Percentiles rank a stretch among this genome's conserved stretches.
Conservation (phyloP, 2,113 vertebrate species). For the Mus musculus region DNA sequence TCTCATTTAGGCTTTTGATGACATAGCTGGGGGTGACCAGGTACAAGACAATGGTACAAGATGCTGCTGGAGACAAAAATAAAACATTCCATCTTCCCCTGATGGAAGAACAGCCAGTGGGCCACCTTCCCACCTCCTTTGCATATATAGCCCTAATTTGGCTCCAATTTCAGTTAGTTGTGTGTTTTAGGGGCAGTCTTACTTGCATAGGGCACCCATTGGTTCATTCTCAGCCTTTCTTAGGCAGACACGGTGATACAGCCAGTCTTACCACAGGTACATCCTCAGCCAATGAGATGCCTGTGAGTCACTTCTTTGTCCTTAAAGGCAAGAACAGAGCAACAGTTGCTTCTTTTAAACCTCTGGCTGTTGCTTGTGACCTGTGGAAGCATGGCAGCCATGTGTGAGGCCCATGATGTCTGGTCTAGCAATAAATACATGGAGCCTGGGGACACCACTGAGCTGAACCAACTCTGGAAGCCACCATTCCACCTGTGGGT, state of each 20-base stretch:
- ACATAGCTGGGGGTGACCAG: not conserved
- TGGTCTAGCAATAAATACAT: not conserved
- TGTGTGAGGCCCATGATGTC: fast-evolving
- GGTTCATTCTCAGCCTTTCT: not conserved
- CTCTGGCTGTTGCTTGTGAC: not conserved
- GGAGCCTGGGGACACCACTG: not conserved
- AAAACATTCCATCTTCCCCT: not conserved
- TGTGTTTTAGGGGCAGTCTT: not conserved
- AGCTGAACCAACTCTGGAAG: not conserved
- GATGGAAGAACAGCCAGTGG: not conserved
- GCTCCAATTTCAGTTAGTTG: not conserved
- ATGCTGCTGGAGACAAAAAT: not conserved
- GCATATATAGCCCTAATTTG: not conserved
- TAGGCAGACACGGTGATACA: not conserved
- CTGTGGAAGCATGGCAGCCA: not conserved
- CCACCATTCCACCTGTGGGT: not conserved
- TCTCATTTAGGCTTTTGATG: not conserved
- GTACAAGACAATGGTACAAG: not conserved
- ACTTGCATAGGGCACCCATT: too few relatives aligned
- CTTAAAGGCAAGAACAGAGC: not conserved
- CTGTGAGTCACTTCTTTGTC: not conserved
- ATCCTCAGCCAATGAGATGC: not conserved
- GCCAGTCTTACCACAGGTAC: not conserved
- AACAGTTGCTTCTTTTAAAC: not conserved
- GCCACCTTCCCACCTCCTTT: not conserved